phyloP scores from a whole-genome alignment of 2,113 vertebrate genomes.

The Canis aureus region DNA sequence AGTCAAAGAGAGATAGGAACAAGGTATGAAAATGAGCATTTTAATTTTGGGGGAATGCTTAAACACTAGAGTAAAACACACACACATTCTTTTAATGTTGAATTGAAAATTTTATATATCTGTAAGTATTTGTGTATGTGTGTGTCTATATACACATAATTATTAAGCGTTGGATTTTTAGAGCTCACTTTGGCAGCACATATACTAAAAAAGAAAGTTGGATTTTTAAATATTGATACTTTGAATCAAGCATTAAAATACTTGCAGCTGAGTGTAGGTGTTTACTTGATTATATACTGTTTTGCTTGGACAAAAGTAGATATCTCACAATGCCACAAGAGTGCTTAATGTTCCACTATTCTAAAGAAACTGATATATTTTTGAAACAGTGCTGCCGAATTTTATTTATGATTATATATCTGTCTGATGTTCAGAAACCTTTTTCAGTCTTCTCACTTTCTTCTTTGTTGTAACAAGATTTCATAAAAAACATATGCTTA shows the following conservation, averaged over 20 bases:
- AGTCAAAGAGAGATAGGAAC: constrained; percentile 4
- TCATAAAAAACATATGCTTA: constrained; percentile 37
- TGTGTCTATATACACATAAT: neutral
- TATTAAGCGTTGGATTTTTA: neutral
- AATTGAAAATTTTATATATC: neutral
- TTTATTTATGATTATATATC: constrained; percentile 36
- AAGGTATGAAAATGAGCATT: neutral
- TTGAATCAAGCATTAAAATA: neutral
- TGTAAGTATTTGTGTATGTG: neutral
- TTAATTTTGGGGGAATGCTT: neutral
- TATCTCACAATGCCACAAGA: neutral
- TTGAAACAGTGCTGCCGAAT: neutral
- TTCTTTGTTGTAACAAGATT: constrained; percentile 36
- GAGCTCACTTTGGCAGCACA: no score
- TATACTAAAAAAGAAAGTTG: no score
- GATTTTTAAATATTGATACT: neutral
- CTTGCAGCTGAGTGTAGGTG: neutral
- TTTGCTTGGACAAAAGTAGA: neutral
- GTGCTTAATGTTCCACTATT: neutral
- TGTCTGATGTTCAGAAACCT: constrained; percentile 31
- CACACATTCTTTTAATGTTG: neutral
- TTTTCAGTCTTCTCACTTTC: constrained; percentile 68
- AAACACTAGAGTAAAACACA: neutral
- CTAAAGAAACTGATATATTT: constrained; percentile 18
- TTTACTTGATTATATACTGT: neutral